Base-by-base conservation (phyloP, 2,113 vertebrate species). In the Perca fluviatilis region DNA sequence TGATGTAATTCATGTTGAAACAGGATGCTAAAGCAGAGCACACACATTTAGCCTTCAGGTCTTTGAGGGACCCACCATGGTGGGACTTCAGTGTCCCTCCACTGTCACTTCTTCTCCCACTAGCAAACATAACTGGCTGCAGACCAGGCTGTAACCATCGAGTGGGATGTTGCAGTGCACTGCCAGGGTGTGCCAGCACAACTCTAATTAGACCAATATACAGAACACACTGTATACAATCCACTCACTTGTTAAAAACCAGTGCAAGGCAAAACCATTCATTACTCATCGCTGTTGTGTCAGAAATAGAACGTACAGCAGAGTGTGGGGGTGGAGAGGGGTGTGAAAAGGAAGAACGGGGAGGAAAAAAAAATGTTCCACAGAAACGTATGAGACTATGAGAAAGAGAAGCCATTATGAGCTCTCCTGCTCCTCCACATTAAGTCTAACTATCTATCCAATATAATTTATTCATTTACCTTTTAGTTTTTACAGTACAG, bases 241-340 rank as follows among this genome's bases (percentile, higher is more conserved):
- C 64, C 80, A 54, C 88, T 86, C 76, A 81, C 88, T 93, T 93
- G 84, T 89, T 90, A 86, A 72, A 82, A 86, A 83, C 79, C 86
- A 75, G 74, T 54, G 86, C 77, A 66, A 91, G 79, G 82, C 78
- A 67, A 86, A 91, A 84, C 74, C 89, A 80, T 86, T 92, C 86
- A 94, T 89, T 92, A 88, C 86, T 88, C 91, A 90, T 87, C 19
- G 65, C 86, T 87, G 90, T 78, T 66, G 88, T 86, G 89, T 91
- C 88, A 92, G 82, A 93, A 91, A 91, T 91, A 91, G 93, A 94
- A 72, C 27, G 27, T 69, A 70, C 62, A 83, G 84, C 83, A 58
- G 71, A 74, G 83, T 75, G 82, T 75, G 89, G 82, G 83, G 89
- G 89, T 33, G 82, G 85, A 84, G 71, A 71, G 65, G 81, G 88